Evolutionary conservation across 2,113 vertebrate species (phyloP), one percentile per base, ranked within the genome.

Genomic region (Riparia riparia): DNA sequence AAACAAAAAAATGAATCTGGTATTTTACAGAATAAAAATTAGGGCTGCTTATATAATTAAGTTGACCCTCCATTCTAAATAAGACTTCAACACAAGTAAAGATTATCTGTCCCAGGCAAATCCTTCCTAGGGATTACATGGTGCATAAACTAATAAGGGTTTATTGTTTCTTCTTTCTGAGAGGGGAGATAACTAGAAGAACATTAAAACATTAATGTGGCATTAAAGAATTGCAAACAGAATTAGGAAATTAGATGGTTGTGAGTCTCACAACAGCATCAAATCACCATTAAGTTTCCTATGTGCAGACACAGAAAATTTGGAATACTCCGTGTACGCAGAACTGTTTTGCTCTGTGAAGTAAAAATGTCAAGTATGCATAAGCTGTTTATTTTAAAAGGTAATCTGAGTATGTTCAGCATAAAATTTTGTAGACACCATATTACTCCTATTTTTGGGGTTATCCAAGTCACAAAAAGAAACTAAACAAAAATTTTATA

Each of bases 121-220:
- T 95, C 90, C 90, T 89, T 92, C 64, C 63, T 60, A 70, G 26
- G 88, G 89, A 96, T 96, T 95, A 92, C 32, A 25, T 32, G 47
- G 31, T 51, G 20, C 77, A 86, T 92, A 86, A 93, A 92, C 58
- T 80, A 83, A 66, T 86, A 77, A 47, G 54, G 58, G 8, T 66
- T 95, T 90, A 39, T 93, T 82, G 95, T 90, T 94, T 84, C 72
- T 83, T 90, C 70, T 79, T 78, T 95, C 76, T 71, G 72, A 63
- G 51, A 78, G 47, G 56, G 26, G 29, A 81, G 91, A 70, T 92
- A 93, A 93, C 17, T 34, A 80, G 4, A 91, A n/a, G 34, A 91
- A 84, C 53, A 72, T 64, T 24, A 53, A 79, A 88, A 86, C 26
- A 57, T 82, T 65, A 11, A 44, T 29, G 8, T 31, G 25, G 25